Evolutionary conservation across 2,888 invertebrate species (phyloP).

Genomic region (Melinaea menophilus): DNA sequence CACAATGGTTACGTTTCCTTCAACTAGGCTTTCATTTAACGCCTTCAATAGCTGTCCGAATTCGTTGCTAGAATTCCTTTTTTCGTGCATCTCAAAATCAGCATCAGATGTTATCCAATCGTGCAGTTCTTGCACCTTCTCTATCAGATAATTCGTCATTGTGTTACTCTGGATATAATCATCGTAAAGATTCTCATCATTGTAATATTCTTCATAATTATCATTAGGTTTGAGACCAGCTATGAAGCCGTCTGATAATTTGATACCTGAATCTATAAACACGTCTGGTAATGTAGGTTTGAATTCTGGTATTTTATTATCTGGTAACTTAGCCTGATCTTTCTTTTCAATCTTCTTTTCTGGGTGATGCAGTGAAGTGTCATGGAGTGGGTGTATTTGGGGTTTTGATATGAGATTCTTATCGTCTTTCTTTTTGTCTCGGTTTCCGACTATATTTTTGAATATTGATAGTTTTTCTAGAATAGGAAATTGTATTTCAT

Average conservation of each 20-base stretch:
- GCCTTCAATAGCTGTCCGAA: slow-evolving; percentile 66
- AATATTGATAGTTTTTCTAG: slow-evolving; percentile 61
- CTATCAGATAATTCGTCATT: slow-evolving; percentile 70
- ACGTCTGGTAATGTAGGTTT: slow-evolving; percentile 60
- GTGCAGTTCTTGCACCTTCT: slow-evolving; percentile 72
- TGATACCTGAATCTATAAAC: slow-evolving; percentile 41
- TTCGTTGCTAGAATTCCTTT: slow-evolving; percentile 42
- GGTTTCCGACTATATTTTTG: slow-evolving; percentile 53
- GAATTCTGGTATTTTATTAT: slow-evolving; percentile 50
- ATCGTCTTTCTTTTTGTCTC: slow-evolving; percentile 44
- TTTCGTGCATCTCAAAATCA: slow-evolving; percentile 49
- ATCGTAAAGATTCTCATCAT: slow-evolving; percentile 65
- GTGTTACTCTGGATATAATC: slow-evolving; percentile 71
- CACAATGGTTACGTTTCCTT: slow-evolving; percentile 70
- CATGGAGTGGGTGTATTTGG: slow-evolving; percentile 63
- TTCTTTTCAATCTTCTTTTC: slow-evolving; percentile 67
- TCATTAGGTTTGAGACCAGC: slow-evolving; percentile 45
- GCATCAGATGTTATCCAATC: slow-evolving; percentile 70
- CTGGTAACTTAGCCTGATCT: slow-evolving; percentile 51
- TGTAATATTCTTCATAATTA: slow-evolving; percentile 64
- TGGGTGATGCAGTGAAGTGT: slow-evolving; percentile 47
- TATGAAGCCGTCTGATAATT: slow-evolving; percentile 50
- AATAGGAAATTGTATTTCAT: slow-evolving; percentile 48
- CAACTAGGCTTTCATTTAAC: slow-evolving; percentile 71
- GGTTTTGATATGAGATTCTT: slow-evolving; percentile 50